Evolutionary conservation across 2,888 invertebrate genomes (phyloP), one percentile per base, ranked within the genome.

Genomic region (Eutolmus rufibarbis): DNA sequence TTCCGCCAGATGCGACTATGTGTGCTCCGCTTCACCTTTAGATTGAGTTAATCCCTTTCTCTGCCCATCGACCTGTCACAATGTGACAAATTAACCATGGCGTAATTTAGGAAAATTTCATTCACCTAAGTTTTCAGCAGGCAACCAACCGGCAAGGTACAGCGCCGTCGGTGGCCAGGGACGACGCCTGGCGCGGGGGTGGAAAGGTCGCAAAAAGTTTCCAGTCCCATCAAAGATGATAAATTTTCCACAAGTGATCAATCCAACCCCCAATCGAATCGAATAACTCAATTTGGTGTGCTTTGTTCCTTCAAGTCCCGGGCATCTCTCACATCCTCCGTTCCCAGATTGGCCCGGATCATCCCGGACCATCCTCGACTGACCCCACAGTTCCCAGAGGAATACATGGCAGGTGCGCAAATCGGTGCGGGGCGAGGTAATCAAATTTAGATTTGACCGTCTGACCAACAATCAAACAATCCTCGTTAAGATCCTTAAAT

Each of bases 11-110:
- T 16, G 43, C 43, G 43, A 14, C 43, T 46, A 46, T 46, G 43
- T 16, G 43, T 46, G 43, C 43, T 46, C 4, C 43, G 16, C 14
- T 46, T 46, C 43, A 46, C 43, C 43, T 46, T 46, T 16, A 16
- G 43, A 78, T 78, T 37, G 31, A 79, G 43, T 79, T 79, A 28
- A 51, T 79, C 79, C 66, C 76, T 82, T 82, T 82, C 57, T 37
- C 51, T 19, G 31, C 7, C 66, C 56, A 57, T 86, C 28, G 40
- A 86, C 43, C 86, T 78, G 86, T 86, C 86, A 79, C 78, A 86
- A 86, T 77, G 78, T 86, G 86, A 86, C 79, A 86, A 86, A 86
- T 86, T 86, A 86, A 86, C 86, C 78, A 43, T 86, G 79, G 43
- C 86, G 43, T 86, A 56, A 86, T 40, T 51, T 56, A 37, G 74